Conservation (phyloP, 2,113 vertebrate genomes). For the Eira barbara region DNA sequence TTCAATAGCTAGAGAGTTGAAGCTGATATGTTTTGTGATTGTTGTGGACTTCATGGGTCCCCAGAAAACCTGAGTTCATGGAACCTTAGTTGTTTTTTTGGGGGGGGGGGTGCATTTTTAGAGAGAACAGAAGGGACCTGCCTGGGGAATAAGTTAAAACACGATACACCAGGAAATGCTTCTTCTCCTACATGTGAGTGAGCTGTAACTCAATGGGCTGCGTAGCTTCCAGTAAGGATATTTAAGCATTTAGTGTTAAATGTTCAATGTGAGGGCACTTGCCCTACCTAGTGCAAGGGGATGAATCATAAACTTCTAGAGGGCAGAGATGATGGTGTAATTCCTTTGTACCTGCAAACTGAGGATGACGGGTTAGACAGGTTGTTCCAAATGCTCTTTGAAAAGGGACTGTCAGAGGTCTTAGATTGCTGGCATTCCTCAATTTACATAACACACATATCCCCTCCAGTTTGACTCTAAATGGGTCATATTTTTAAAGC, state of each 20-base stretch:
- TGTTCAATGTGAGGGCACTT: background rate
- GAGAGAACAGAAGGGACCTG: background rate
- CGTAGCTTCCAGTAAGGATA: background rate
- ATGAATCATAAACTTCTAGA: conserved; percentile 23
- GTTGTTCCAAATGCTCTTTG: conserved; percentile 42
- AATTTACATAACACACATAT: conserved; percentile 55
- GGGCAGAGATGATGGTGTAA: background rate
- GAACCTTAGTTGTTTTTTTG: background rate
- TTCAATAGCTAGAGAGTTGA: background rate
- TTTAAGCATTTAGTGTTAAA: background rate
- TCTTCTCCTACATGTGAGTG: background rate
- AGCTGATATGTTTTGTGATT: background rate
- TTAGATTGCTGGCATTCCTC: conserved; percentile 37
- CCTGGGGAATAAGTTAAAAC: background rate
- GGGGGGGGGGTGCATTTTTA: background rate
- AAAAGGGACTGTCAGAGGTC: conserved; percentile 44
- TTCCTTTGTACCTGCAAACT: conserved; percentile 50
- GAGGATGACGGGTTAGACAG: conserved; percentile 58
- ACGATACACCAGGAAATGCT: background rate
- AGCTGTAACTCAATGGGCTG: background rate
- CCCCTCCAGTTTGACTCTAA: conserved; percentile 32
- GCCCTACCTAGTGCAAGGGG: background rate
- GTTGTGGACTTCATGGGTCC: background rate
- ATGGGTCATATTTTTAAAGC: conserved; percentile 45
- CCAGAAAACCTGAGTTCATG: background rate